phyloP scores from a whole-genome alignment of 1,140 invertebrate genomes.

The Coenobita brevimanus region DNA sequence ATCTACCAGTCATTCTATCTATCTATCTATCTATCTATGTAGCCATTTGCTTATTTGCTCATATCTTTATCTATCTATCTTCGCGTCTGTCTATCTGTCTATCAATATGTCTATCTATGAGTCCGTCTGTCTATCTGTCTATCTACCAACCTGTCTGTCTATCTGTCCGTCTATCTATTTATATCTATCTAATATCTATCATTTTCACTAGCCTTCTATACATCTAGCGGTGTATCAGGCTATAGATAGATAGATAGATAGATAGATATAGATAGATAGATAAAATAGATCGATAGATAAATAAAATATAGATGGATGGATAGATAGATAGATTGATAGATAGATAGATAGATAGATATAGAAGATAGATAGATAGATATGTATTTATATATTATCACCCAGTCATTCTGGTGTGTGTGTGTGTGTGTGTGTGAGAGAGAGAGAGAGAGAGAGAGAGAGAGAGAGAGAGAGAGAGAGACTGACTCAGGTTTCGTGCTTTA shows the following conservation, averaged over 20 bases:
- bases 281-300: no score
- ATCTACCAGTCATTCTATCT: neutral
- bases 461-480: constrained; percentile 29
- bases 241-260: no score
- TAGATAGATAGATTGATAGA: no score
- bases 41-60: neutral
- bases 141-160: neutral
- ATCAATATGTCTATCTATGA: no score
- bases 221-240: no score
- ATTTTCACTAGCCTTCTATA: no score
- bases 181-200: neutral
- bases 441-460: constrained; percentile 20
- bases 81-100: neutral
- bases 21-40: neutral
- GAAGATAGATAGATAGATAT: no score
- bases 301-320: no score
- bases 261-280: no score
- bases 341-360: no score
- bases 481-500: neutral
- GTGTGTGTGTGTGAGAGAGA: neutral
- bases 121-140: neutral
- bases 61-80: neutral
- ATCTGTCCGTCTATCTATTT: constrained; percentile 5
- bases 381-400: no score
- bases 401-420: no score